These are phyloP conservation scores for Suillia variegata DNA, from an alignment of 2,888 invertebrate genomes.

Conservation along the genomic window DNA sequence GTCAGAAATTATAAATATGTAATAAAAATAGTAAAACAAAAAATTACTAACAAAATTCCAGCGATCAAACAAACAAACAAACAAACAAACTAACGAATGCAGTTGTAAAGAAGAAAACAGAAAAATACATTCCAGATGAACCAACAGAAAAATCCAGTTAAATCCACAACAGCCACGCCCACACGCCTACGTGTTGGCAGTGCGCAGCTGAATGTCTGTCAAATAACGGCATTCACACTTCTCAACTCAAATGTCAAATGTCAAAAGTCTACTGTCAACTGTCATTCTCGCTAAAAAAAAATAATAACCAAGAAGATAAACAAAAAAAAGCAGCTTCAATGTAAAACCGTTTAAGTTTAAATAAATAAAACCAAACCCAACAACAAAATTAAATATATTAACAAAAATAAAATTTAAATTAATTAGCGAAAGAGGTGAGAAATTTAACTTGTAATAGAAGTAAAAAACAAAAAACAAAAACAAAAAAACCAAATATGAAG, in stretches of 20 bases:
- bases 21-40: no score
- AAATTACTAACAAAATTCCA: no score
- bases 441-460: slow-evolving; percentile 17
- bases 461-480: slow-evolving; percentile 26
- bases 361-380: not conserved
- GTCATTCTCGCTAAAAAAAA: slow-evolving; percentile 21
- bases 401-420: slow-evolving; percentile 7
- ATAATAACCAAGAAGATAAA: slow-evolving; percentile 13
- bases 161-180: no score
- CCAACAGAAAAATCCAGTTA: slow-evolving; percentile 17
- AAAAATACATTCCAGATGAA: slow-evolving; percentile 17
- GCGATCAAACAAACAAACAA: no score
- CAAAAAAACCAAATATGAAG: not conserved
- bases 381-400: slow-evolving; percentile 2
- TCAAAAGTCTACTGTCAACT: no score
- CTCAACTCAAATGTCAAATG: slow-evolving; percentile 1
- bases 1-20: no score
- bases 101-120: slow-evolving; percentile 14
- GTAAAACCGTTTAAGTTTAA: slow-evolving; percentile 16
- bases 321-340: slow-evolving; percentile 18
- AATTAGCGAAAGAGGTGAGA: slow-evolving; percentile 14
- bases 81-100: slow-evolving; percentile 3
- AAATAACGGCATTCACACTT: not conserved
- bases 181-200: no score
- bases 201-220: not conserved